Evolutionary conservation across 1,140 invertebrate genomes (phyloP), one percentile per base, ranked within the genome.

Genomic region (Brachionus plicatilis): DNA sequence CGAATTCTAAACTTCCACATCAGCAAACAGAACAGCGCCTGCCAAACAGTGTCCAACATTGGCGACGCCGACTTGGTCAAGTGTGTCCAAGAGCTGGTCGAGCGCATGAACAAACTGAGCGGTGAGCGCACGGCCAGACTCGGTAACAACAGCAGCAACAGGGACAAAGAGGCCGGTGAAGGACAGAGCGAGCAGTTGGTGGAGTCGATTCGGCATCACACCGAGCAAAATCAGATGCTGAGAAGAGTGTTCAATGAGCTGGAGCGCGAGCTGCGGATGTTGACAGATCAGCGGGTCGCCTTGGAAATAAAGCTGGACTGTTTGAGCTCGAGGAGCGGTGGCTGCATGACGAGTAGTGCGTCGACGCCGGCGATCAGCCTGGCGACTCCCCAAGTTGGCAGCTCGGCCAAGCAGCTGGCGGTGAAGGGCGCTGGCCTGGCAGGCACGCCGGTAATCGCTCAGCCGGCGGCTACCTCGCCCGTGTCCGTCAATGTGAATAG

Each of bases 291-390:
- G 33, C 20, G 79, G 33, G 37, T 82, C 3, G 53, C 29, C 2
- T 17, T 82, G 7, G 79, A 82, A 82, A 82, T 82, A 41, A 82
- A 82, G 24, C 20, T 82, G 17, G 79, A 82, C n/a, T 82, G 53
- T 41, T 29, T 82, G 53, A 82, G 29, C 41, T 33, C 79, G 12
- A 47, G 12, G 17, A 47, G 37, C 2, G 12, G 17, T 29, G 43
- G 14, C 45, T n/a, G 11, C 43, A 43, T 43, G 6, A 75, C 33
- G 14, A 75, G 24, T 47, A 75, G 33, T 17, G 6, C 20, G 37
- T 43, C 33, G 9, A 75, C 70, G 37, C 70, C 70, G 14, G 33
- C 70, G 17, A 43, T 75, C 1, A 75, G 70, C 45, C 20, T 24
- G 17, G 6, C 53, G 53, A 60, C 53, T 24, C 53, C 53, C 20